Evolutionary conservation across 2,113 vertebrate species (phyloP).

Genomic region (Rafetus swinhoei): DNA sequence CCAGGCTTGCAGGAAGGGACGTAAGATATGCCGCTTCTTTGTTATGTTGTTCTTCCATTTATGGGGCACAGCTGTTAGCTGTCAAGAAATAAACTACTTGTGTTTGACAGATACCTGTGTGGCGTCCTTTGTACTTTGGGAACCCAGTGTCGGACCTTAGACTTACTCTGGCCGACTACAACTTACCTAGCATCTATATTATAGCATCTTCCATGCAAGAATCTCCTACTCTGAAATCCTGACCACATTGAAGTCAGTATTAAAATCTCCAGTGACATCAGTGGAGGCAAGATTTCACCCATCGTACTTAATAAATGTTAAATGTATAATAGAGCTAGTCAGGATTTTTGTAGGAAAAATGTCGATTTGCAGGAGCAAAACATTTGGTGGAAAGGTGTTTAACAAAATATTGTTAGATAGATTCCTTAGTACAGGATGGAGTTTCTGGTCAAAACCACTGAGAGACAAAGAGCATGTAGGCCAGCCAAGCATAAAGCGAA

Average conservation of each 20-base stretch:
- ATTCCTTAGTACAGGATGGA: not conserved
- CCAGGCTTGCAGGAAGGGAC: no score
- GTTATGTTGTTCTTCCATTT: no score
- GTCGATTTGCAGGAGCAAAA: not conserved
- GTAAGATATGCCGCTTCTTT: no score
- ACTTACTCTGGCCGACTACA: no score
- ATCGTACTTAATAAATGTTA: not conserved
- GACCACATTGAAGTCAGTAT: not conserved
- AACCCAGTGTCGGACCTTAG: no score
- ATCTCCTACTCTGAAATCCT: not conserved
- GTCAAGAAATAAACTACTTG: no score
- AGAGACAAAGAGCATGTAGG: not conserved
- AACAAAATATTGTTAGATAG: not conserved
- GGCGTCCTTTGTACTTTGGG: no score
- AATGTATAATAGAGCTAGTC: not conserved
- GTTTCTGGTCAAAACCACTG: not conserved
- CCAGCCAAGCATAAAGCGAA: not conserved
- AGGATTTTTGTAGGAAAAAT: not conserved
- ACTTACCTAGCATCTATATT: not conserved
- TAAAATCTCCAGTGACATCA: not conserved
- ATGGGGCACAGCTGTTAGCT: no score
- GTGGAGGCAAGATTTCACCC: not conserved
- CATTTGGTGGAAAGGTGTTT: no score
- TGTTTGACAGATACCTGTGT: no score
- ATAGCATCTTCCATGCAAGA: not conserved